phyloP scores from a whole-genome alignment of 1,140 invertebrate species.

The Harlomillsia oculata region DNA sequence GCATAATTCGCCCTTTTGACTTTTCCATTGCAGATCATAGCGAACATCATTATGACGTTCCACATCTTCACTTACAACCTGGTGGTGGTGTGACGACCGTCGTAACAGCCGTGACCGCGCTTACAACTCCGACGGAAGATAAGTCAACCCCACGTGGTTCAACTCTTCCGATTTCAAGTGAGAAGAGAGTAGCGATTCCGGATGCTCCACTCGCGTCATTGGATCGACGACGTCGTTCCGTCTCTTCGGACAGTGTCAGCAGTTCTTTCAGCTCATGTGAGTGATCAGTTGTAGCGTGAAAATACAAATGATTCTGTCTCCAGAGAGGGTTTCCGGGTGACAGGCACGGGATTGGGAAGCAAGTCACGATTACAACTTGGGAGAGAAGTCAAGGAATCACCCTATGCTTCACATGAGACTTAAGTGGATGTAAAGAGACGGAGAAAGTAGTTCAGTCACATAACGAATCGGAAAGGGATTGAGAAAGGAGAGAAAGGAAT shows the following conservation, averaged over 20 bases:
- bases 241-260: conserved; percentile 56
- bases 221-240: conserved; percentile 56
- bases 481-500: no score
- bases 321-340: no score
- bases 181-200: conserved; percentile 5
- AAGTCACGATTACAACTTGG: background rate
- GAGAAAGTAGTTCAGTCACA: no score
- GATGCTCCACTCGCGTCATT: conserved; percentile 43
- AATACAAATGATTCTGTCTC: no score
- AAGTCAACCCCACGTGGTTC: conserved; percentile 14
- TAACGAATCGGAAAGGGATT: no score
- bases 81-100: conserved; percentile 11
- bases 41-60: conserved; percentile 77
- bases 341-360: no score
- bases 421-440: no score
- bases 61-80: conserved; percentile 48
- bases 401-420: no score
- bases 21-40: conserved; percentile 39
- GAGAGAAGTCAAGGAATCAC: conserved; percentile 1
- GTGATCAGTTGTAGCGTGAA: conserved; percentile 28
- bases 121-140: background rate
- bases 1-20: no score
- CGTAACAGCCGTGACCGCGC: conserved; percentile 4
- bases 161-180: conserved; percentile 14
- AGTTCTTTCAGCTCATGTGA: conserved; percentile 48